A percentile compares a stretch with the other conserved stretches of the same genome.
phyloP scores from a whole-genome alignment of 2,113 vertebrate species.

The Prunella fulvescens region DNA sequence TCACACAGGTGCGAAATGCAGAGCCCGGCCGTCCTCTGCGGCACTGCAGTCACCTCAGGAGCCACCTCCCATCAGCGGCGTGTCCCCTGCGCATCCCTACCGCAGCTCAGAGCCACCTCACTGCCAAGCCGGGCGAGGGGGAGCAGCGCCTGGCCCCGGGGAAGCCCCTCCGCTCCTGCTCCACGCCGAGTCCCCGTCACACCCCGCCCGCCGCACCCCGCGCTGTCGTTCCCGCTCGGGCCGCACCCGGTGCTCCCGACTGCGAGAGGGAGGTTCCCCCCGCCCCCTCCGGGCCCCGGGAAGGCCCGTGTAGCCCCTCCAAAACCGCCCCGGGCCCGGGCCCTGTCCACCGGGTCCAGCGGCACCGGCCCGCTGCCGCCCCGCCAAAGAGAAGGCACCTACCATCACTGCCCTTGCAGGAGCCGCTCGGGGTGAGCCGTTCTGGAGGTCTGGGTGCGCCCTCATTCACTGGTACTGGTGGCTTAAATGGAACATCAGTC shows the following conservation, averaged over 20 bases:
- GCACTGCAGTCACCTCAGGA: neutral
- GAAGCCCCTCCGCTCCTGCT: neutral
- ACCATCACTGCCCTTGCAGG: conserved; percentile 64
- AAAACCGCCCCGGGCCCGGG: neutral
- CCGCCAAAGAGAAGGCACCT: conserved; percentile 9
- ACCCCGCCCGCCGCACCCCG: neutral
- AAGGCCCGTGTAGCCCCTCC: neutral
- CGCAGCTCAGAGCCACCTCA: neutral
- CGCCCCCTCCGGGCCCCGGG: neutral
- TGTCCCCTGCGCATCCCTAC: neutral
- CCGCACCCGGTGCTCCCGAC: neutral
- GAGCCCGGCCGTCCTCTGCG: neutral
- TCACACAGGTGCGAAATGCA: neutral
- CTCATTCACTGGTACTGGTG: neutral
- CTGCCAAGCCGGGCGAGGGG: neutral
- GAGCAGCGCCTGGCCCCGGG: neutral
- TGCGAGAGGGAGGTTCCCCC: neutral
- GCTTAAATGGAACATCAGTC: neutral
- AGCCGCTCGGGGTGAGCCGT: neutral
- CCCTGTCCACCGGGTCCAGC: too few relatives aligned
- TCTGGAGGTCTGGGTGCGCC: neutral
- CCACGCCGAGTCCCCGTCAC: neutral
- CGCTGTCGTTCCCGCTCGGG: neutral
- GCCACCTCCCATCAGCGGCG: neutral
- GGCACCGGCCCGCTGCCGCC: too few relatives aligned